Percentiles rank a stretch among this genome's conserved stretches.
These are phyloP conservation scores for Sarotherodon lohbergeri DNA, from an alignment of 2,113 vertebrate genomes.

Conservation along the genomic window DNA sequence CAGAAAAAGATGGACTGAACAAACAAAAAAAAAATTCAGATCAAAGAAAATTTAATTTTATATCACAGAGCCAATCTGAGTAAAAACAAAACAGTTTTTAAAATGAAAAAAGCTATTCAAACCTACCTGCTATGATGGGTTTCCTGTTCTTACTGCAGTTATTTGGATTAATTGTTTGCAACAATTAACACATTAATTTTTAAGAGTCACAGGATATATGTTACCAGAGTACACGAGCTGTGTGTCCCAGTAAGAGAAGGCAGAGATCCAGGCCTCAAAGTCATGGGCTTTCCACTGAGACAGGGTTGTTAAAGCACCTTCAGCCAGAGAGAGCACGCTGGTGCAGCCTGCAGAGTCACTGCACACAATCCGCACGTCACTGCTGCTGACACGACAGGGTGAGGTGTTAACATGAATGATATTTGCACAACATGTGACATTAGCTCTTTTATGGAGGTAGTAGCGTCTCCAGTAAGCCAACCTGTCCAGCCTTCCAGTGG, in stretches of 20 bases:
- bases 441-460: background rate
- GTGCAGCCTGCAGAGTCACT: slow-evolving; percentile 89
- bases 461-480: slow-evolving; percentile 34
- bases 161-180: background rate
- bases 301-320: slow-evolving; percentile 57
- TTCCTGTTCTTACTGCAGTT: background rate
- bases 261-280: slow-evolving; percentile 94
- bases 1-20: background rate
- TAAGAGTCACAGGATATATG: background rate
- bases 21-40: background rate
- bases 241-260: slow-evolving; percentile 93
- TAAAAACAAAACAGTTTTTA: background rate
- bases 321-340: slow-evolving; percentile 73
- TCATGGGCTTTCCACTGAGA: slow-evolving; percentile 87
- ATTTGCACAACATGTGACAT: background rate
- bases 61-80: background rate
- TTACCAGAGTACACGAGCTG: slow-evolving; percentile 87
- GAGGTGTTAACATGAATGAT: background rate
- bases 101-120: background rate
- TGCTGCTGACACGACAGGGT: slow-evolving; percentile 29
- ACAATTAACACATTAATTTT: background rate
- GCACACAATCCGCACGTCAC: slow-evolving; percentile 79
- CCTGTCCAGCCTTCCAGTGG: slow-evolving; percentile 81
- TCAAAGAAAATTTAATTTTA: background rate
- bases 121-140: background rate